phyloP scores from a whole-genome alignment of 1,140 invertebrate species.

The Aculops lycopersici region DNA sequence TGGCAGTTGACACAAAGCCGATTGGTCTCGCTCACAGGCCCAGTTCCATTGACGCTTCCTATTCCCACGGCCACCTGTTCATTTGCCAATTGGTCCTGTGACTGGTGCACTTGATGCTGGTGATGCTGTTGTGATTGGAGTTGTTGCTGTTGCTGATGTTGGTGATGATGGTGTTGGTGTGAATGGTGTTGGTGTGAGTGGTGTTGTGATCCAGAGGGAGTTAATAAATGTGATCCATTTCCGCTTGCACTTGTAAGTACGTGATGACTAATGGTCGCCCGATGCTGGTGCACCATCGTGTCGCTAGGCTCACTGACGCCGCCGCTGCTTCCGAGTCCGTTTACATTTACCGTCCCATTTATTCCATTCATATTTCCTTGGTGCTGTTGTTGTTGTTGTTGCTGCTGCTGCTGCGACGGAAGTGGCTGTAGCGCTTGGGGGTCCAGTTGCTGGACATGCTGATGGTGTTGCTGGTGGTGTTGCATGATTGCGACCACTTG shows the following conservation, averaged over 20 bases:
- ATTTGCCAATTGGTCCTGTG: background rate
- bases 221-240: background rate
- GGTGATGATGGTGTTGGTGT: background rate
- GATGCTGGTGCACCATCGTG: background rate
- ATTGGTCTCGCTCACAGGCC: background rate
- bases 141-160: background rate
- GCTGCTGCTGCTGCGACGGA: background rate
- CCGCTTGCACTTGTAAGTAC: background rate
- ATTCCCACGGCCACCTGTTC: background rate
- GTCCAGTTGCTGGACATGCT: background rate
- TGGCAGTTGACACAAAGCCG: constrained; percentile 20
- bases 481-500: no score
- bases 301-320: background rate
- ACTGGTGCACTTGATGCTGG: background rate
- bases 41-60: background rate
- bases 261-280: background rate
- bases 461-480: background rate
- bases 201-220: no score
- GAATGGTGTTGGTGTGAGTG: background rate
- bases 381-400: background rate
- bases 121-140: background rate
- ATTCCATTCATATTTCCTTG: background rate
- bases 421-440: background rate
- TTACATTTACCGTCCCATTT: background rate
- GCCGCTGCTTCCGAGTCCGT: background rate